A percentile compares a stretch with the other conserved stretches of the same genome.
Conservation (phyloP, 2,797 vertebrate genomes). For the Pangasius mekongensis region DNA sequence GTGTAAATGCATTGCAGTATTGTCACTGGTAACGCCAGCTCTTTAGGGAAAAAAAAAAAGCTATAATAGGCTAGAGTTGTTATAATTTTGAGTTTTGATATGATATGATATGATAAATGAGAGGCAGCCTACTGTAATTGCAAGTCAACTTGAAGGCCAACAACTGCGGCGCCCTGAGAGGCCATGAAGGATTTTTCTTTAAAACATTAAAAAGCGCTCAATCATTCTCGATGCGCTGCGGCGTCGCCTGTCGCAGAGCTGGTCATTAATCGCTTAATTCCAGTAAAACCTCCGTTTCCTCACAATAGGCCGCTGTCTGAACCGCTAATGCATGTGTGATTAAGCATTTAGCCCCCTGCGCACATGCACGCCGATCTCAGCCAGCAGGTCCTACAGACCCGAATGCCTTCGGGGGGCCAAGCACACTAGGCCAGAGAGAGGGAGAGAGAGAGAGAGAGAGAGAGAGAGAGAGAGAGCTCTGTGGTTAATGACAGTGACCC, state of each 20-base stretch:
- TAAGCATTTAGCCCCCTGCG: conserved; percentile 80
- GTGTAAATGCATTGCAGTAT: not conserved
- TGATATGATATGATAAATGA: conserved; percentile 71
- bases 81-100: conserved; percentile 69
- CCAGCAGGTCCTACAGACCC: conserved; percentile 92
- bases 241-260: conserved; percentile 88
- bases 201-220: conserved; percentile 83
- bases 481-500: conserved; percentile 99
- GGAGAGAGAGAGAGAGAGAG: conserved; percentile 22
- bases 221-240: conserved; percentile 82
- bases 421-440: conserved; percentile 19
- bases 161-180: conserved; percentile 58
- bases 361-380: conserved; percentile 83
- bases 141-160: conserved; percentile 63
- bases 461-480: conserved; percentile 8
- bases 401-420: conserved; percentile 80
- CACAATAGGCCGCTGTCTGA: conserved; percentile 94
- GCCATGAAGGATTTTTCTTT: conserved; percentile 53
- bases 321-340: conserved; percentile 90
- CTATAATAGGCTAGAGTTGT: not conserved
- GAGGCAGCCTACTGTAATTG: conserved; percentile 76
- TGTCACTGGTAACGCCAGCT: not conserved
- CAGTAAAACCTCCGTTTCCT: conserved; percentile 87
- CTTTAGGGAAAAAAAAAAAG: not conserved
- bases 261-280: conserved; percentile 98